A percentile compares a stretch with the other conserved stretches of the same genome.
These are phyloP conservation scores for Eufriesea mexicana DNA, from an alignment of 1,140 invertebrate genomes.

Conservation along the genomic window DNA sequence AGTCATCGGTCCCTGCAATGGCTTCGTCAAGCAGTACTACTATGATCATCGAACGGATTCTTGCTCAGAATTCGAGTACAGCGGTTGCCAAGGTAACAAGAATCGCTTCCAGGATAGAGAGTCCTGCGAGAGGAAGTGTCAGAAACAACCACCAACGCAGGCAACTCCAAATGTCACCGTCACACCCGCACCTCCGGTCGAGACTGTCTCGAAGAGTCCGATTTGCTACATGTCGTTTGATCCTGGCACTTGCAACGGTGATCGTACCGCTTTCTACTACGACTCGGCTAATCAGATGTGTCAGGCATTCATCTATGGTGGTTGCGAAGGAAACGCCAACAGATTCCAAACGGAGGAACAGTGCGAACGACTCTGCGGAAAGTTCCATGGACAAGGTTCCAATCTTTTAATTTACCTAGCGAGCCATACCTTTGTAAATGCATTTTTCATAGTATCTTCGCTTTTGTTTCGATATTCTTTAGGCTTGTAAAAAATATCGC, in stretches of 20 bases:
- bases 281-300: constrained; percentile 85
- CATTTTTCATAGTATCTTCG: too few relatives aligned
- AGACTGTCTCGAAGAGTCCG: constrained; percentile 69
- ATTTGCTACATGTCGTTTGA: constrained; percentile 86
- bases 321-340: constrained; percentile 93
- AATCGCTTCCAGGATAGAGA: constrained; percentile 84
- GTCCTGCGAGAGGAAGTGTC: constrained; percentile 80
- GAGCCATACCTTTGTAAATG: too few relatives aligned
- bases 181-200: background rate
- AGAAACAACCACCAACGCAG: constrained; percentile 52
- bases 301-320: constrained; percentile 89
- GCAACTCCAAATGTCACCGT: background rate
- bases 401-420: too few relatives aligned
- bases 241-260: constrained; percentile 87
- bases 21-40: constrained; percentile 87
- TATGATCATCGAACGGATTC: constrained; percentile 86
- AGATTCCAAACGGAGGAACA: constrained; percentile 90
- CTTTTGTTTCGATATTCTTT: too few relatives aligned
- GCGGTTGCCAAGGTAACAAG: constrained; percentile 88
- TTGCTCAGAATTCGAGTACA: constrained; percentile 88
- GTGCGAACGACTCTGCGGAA: constrained; percentile 90
- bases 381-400: constrained; percentile 87
- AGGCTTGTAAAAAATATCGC: too few relatives aligned
- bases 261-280: constrained; percentile 89
- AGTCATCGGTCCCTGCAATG: constrained; percentile 88